A percentile compares a stretch with the other conserved stretches of the same genome.
These are phyloP conservation scores for Crotophaga sulcirostris DNA, from an alignment of 2,113 vertebrate species.

Conservation along the genomic window DNA sequence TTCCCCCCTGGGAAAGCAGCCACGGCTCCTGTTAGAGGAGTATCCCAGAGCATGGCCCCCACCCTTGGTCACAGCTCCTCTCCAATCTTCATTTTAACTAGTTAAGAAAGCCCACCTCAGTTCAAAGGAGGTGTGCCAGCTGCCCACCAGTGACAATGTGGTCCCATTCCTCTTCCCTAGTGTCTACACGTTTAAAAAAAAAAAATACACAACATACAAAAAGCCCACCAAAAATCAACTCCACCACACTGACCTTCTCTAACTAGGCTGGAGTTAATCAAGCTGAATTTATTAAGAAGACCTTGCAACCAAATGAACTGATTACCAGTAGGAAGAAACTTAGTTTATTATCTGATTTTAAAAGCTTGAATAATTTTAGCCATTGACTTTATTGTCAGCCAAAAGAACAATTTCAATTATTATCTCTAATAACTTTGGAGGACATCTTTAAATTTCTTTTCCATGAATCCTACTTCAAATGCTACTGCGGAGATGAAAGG, in stretches of 20 bases:
- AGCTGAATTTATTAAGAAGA: constrained; percentile 55
- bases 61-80: too few species aligned
- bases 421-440: constrained; percentile 60
- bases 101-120: not conserved
- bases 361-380: constrained; percentile 60
- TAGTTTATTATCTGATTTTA: constrained; percentile 65
- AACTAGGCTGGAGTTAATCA: constrained; percentile 63
- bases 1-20: too few species aligned
- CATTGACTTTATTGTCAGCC: constrained; percentile 45
- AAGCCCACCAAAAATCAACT: not conserved
- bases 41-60: too few species aligned
- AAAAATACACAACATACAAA: too few species aligned
- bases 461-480: constrained; percentile 49
- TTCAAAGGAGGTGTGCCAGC: not conserved
- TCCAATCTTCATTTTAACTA: not conserved
- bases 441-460: constrained; percentile 27
- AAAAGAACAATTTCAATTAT: constrained; percentile 41
- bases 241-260: constrained; percentile 21
- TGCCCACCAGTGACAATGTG: not conserved
- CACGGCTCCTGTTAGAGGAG: too few species aligned
- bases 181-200: not conserved
- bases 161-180: not conserved
- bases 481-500: constrained; percentile 48
- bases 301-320: constrained; percentile 65
- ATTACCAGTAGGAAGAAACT: constrained; percentile 56